Base-by-base conservation (phyloP, 2,113 vertebrate species). In the Motacilla alba region DNA sequence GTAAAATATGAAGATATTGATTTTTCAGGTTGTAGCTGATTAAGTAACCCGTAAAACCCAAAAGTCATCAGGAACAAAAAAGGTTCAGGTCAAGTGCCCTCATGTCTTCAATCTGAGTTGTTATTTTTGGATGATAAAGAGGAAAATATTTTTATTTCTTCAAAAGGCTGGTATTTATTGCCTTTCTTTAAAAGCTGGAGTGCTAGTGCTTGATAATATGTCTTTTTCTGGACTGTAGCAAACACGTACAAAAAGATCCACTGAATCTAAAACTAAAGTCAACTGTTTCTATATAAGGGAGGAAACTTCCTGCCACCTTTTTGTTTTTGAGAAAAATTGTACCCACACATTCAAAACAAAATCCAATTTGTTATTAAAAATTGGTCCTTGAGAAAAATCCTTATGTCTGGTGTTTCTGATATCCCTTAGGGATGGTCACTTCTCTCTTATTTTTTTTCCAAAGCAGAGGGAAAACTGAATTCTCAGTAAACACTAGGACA, bases 1-100 rank as follows among this genome's bases (percentile, higher is more conserved):
- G 86, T 85, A 87, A 96, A 89, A 89, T 96, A 96, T 87, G 74
- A 96, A 91, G 55, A 35, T 91, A 96, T 89, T 87, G 94, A 96
- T 96, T 95, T 94, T 94, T 64, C 50, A 58, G 46, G 30, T 94
- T 94, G 89, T 83, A 73, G 59, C 62, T 87, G 86, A 96, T 96
- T 89, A 93, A 87, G 50, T 83, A 94, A 91, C 55, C 89, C 77
- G 74, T 92, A 72, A 82, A 96, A 94, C 31, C 9, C 60, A 47
- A 56, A 94, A 92, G 24, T 76, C 46, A 77, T 84, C 64, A 89
- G 26, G 27, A 92, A 73, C 52, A 76, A 88, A 90, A 93, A 84
- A 69, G 16, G n/a, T 43, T 41, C 1, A 8, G 82, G 37, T 82
- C 60, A 93, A 89, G 10, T 44, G 50, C 12, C 18, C 17, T 81